Conservation (phyloP, 2,888 invertebrate species). For the Habroteleia sp. region DNA sequence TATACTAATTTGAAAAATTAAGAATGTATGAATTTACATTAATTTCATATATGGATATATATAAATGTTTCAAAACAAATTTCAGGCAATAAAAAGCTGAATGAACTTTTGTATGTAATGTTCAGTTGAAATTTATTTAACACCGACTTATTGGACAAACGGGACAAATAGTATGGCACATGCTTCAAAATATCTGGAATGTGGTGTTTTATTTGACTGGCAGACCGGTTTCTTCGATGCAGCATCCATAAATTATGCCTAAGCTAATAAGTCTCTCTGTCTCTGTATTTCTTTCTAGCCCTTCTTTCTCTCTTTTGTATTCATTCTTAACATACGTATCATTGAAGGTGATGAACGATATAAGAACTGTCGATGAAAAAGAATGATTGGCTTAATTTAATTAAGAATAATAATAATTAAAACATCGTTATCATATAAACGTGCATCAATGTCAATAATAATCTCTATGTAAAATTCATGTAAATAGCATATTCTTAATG, state of each 20-base stretch:
- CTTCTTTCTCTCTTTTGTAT: constrained; percentile 49
- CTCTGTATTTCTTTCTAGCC: too few species aligned
- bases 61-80: too few species aligned
- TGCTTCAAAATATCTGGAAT: constrained; percentile 10
- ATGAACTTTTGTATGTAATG: constrained; percentile 6
- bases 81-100: constrained; percentile 8
- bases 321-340: not conserved
- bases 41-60: constrained; percentile 10
- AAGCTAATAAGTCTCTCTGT: too few species aligned
- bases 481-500: too few species aligned
- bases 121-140: constrained; percentile 39
- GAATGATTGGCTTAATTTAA: constrained; percentile 46
- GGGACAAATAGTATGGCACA: constrained; percentile 53
- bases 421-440: constrained; percentile 54
- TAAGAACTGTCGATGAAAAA: constrained; percentile 15
- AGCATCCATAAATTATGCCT: constrained; percentile 73
- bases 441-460: constrained; percentile 36
- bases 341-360: constrained; percentile 36
- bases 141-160: constrained; percentile 25
- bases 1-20: too few species aligned
- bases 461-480: too few species aligned
- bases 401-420: constrained; percentile 58
- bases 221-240: constrained; percentile 69
- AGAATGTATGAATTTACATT: constrained; percentile 12
- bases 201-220: constrained; percentile 68